phyloP scores from a whole-genome alignment of 35 echinoderm and acorn worm genomes.

The Heliocidaris tuberculata region DNA sequence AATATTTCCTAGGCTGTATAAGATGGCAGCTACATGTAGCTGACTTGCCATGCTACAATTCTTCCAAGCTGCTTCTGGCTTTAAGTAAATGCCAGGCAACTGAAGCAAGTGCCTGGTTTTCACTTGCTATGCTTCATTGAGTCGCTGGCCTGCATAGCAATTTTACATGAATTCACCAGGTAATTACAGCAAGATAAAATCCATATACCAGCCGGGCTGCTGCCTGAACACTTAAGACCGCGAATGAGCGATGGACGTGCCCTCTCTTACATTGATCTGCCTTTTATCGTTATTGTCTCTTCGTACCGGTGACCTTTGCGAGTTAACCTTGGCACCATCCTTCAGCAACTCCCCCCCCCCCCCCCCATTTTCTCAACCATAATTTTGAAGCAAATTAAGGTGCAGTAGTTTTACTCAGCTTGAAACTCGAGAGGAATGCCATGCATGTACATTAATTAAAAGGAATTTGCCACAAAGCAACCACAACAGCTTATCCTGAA shows the following conservation, averaged over 20 bases:
- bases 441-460: too few relatives aligned
- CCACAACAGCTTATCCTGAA: too few relatives aligned
- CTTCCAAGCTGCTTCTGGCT: neutral
- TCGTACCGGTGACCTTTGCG: too few relatives aligned
- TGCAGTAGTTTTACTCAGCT: too few relatives aligned
- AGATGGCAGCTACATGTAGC: neutral
- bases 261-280: neutral
- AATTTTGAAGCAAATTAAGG: too few relatives aligned
- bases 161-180: neutral
- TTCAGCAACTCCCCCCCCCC: too few relatives aligned
- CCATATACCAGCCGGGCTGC: neutral
- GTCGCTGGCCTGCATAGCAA: neutral
- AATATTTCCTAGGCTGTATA: too few relatives aligned
- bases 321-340: too few relatives aligned
- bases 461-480: too few relatives aligned
- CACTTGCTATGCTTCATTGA: neutral
- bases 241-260: neutral
- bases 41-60: neutral
- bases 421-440: too few relatives aligned
- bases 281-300: neutral
- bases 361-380: too few relatives aligned
- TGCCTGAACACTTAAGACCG: neutral
- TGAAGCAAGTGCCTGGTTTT: neutral
- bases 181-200: neutral
- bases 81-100: neutral